Conservation (phyloP, 2,888 invertebrate species). For the Eupeodes luniger region DNA sequence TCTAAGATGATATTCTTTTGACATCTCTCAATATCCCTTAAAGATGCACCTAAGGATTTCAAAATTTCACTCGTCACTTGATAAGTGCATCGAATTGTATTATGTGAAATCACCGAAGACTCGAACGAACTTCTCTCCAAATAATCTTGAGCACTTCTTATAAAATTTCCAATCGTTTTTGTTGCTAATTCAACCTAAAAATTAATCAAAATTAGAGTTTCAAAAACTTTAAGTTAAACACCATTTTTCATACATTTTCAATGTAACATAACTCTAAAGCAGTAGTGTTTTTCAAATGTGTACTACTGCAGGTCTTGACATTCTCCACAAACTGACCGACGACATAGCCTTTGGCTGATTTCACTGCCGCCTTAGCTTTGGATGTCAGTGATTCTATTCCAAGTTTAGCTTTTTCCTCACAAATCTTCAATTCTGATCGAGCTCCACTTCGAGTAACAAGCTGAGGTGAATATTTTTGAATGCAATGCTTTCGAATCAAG, state of each 20-base stretch:
- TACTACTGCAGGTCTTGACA: not conserved
- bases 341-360: not conserved
- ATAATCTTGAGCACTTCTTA: not conserved
- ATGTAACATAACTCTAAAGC: conserved; percentile 32
- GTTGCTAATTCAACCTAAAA: conserved; percentile 15
- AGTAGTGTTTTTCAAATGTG: not conserved
- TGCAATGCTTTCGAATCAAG: conserved; percentile 45
- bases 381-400: conserved; percentile 4
- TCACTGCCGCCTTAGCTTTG: not conserved
- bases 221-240: not conserved
- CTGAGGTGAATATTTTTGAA: conserved; percentile 42
- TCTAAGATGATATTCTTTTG: not conserved
- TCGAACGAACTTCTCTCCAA: conserved; percentile 9
- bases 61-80: not conserved
- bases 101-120: not conserved
- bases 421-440: not conserved
- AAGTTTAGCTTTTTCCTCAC: not conserved
- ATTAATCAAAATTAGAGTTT: not conserved
- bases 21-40: not conserved
- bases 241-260: not conserved
- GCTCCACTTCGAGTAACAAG: conserved; percentile 19
- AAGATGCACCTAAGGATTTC: not conserved
- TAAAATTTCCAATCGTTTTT: not conserved
- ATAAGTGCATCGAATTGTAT: conserved; percentile 16
- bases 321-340: not conserved